Percentiles rank a stretch among this genome's conserved stretches.
phyloP scores from a whole-genome alignment of 1,140 invertebrate species.

The Plectrocnemia conspersa region DNA sequence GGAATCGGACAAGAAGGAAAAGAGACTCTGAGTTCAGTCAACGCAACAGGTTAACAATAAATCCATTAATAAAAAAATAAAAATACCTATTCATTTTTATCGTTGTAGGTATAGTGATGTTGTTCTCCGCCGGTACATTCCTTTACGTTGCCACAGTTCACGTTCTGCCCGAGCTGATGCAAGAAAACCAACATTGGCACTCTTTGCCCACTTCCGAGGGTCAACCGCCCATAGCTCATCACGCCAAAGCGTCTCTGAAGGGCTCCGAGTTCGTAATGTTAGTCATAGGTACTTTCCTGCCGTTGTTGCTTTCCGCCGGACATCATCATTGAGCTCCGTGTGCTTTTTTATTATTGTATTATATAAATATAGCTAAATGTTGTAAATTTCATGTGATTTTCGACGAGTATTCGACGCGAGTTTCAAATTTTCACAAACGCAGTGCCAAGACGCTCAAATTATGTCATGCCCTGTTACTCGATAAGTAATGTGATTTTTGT shows the following conservation, averaged over 20 bases:
- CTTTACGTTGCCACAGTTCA: constrained; percentile 98
- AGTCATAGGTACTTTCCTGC: constrained; percentile 79
- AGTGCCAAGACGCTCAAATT: too few relatives aligned
- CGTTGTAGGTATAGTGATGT: constrained; percentile 83
- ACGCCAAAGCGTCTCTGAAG: constrained; percentile 56
- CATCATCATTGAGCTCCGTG: constrained; percentile 76
- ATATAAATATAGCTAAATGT: too few relatives aligned
- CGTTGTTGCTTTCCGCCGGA: constrained; percentile 81
- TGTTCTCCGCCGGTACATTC: constrained; percentile 98
- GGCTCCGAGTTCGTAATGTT: constrained; percentile 77
- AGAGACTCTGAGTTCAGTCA: constrained; percentile 71
- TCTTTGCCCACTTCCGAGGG: constrained; percentile 40
- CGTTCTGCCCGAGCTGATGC: constrained; percentile 88
- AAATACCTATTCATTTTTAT: constrained; percentile 6
- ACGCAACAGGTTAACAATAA: constrained; percentile 65
- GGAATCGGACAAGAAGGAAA: constrained; percentile 82
- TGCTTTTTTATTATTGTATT: neutral
- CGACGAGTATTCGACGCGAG: too few relatives aligned
- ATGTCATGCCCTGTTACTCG: too few relatives aligned
- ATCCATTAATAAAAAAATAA: neutral
- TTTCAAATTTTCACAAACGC: too few relatives aligned
- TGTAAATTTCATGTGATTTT: too few relatives aligned
- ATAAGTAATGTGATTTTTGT: too few relatives aligned
- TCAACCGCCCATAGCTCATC: constrained; percentile 22
- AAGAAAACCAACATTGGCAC: constrained; percentile 42